Base-by-base conservation (phyloP, 2,113 vertebrate genomes). In the Megaceryle maxima region DNA sequence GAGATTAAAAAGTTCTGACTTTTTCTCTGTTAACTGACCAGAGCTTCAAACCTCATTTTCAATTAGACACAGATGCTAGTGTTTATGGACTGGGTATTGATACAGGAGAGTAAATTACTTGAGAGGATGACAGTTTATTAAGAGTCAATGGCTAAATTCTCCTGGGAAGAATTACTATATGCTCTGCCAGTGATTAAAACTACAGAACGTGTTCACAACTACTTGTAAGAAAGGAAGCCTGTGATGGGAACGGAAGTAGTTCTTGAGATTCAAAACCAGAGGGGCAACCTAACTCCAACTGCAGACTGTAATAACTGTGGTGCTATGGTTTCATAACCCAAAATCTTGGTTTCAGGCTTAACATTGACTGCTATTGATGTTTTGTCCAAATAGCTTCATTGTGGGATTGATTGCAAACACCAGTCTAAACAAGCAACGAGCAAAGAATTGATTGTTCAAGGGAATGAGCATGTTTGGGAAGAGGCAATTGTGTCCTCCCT, bases 11-110 rank as follows among this genome's bases (percentile, higher is more conserved):
- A 16, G 28, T 67, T 88, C 73, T 78, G 56, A 70, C n/a, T 78
- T 88, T 85, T 83, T 62, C 24, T 66, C 19, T 79, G 19, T 53
- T 94, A 73, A 79, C 43, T 78, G 82, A 82, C 66, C 15, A 20
- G 44, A 21, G 39, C 62, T 87, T 87, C 69, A 91, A 91, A 48
- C 35, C 39, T 81, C 17, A 39, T 82, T 90, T 92, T 87, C 77
- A 87, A 69, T 87, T 89, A 87, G 78, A 62, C 50, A 66, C 31
- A 85, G 67, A 78, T 89, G 84, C 44, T 89, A 55, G 46, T 75
- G n/a, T 70, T 92, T 94, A 72, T 79, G 74, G 77, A 84, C 73
- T 60, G n/a, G 6, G 15, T 95, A 83, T 89, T 83, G 89, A 85
- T 62, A 87, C 4, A 79, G 33, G 44, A 64, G 68, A 79, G 53